phyloP scores from a whole-genome alignment of 1,140 invertebrate genomes.

The Drosophila nigromelanica region DNA sequence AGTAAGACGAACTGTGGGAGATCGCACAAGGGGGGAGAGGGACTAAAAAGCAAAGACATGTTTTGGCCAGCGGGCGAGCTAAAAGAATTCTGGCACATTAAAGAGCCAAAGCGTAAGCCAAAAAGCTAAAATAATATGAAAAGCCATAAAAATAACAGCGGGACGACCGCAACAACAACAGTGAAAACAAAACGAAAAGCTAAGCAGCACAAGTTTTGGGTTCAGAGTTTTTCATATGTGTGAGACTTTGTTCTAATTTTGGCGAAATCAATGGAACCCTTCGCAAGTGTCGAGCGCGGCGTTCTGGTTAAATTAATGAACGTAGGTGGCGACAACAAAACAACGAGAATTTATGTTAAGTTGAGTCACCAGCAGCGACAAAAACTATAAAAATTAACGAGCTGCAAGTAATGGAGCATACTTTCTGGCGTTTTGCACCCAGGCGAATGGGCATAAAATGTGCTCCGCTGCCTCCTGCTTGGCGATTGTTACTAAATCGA shows the following conservation, averaged over 20 bases:
- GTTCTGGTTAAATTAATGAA: slow-evolving; percentile 37
- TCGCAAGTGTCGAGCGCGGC: slow-evolving; percentile 14
- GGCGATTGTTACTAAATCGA: slow-evolving; percentile 43
- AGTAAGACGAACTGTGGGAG: slow-evolving; percentile 28
- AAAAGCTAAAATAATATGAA: slow-evolving; percentile 73
- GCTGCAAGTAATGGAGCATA: slow-evolving; percentile 79
- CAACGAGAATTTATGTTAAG: slow-evolving; percentile 60
- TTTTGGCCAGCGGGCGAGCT: slow-evolving; percentile 70
- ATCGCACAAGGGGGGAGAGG: not conserved
- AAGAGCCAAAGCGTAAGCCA: slow-evolving; percentile 54
- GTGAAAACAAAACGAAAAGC: slow-evolving; percentile 13
- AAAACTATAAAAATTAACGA: slow-evolving; percentile 79
- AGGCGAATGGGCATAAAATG: slow-evolving; percentile 64
- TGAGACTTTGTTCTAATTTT: slow-evolving; percentile 69
- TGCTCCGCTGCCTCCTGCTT: slow-evolving; percentile 56
- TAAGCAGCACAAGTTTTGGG: slow-evolving; percentile 30
- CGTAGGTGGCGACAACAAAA: slow-evolving; percentile 54
- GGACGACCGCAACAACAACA: slow-evolving; percentile 38
- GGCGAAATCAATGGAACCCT: slow-evolving; percentile 70
- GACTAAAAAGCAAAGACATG: slow-evolving; percentile 73
- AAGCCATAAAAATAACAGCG: slow-evolving; percentile 79
- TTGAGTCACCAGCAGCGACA: slow-evolving; percentile 42
- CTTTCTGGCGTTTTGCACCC: slow-evolving; percentile 46
- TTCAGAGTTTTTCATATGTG: slow-evolving; percentile 8
- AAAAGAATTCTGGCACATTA: slow-evolving; percentile 59